A percentile compares a stretch with the other conserved stretches of the same genome.
These are phyloP conservation scores for Zosterops borbonicus DNA, from an alignment of 2,113 vertebrate genomes.

Conservation along the genomic window DNA sequence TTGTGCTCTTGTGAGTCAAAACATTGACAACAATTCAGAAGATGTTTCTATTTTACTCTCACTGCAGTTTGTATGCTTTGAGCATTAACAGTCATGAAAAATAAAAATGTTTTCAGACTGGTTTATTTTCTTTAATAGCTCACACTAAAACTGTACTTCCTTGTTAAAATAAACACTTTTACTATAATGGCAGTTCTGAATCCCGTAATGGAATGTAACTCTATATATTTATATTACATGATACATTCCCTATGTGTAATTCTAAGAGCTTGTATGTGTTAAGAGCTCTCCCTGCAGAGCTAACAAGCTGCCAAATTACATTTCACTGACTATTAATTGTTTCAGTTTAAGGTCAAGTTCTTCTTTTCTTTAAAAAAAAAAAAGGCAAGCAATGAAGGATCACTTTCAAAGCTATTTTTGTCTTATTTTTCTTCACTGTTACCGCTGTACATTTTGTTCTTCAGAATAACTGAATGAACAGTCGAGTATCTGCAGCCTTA, in stretches of 20 bases:
- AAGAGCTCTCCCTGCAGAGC: conserved; percentile 72
- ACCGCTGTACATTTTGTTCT: not conserved
- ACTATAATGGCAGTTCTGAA: conserved; percentile 38
- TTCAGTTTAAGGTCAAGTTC: not conserved
- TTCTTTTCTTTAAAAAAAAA: not conserved
- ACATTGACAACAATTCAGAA: not conserved
- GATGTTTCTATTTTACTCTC: conserved; percentile 12
- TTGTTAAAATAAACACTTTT: conserved; percentile 54
- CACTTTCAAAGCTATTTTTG: not conserved
- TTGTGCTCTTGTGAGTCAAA: conserved; percentile 31
- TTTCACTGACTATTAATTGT: conserved; percentile 58
- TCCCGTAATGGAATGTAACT: conserved; percentile 53
- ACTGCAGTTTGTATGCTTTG: conserved; percentile 10
- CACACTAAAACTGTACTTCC: conserved; percentile 20
- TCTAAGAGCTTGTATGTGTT: conserved; percentile 39
- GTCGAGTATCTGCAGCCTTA: not conserved
- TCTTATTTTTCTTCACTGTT: not conserved
- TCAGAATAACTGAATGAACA: not conserved
- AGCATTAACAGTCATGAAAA: conserved; percentile 28
- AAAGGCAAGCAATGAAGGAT: not conserved
- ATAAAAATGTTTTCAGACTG: conserved; percentile 40
- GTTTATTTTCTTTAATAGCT: conserved; percentile 43
- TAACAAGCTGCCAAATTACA: conserved; percentile 60
- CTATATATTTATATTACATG: conserved; percentile 54
- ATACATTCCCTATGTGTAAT: conserved; percentile 20